These are phyloP conservation scores for Listrodromus nycthemerus DNA, from an alignment of 2,888 invertebrate species.

Conservation along the genomic window DNA sequence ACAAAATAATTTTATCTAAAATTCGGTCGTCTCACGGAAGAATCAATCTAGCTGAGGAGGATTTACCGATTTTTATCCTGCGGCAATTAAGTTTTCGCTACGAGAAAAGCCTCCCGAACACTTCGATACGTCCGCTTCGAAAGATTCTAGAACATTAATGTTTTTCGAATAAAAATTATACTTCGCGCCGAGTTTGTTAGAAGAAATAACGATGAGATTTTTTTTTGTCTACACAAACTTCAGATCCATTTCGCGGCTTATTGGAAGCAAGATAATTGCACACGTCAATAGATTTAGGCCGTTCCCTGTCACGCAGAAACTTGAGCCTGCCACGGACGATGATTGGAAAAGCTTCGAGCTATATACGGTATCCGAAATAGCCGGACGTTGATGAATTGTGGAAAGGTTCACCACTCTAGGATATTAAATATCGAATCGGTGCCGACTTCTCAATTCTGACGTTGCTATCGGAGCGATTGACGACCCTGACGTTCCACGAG, in stretches of 20 bases:
- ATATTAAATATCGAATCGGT: conserved; percentile 71
- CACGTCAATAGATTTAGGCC: background rate
- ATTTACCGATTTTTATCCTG: conserved; percentile 10
- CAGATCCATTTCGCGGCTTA: conserved; percentile 1
- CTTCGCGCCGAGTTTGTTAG: background rate
- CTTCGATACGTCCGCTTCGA: background rate
- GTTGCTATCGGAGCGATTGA: conserved; percentile 20
- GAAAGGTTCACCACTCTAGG: conserved; percentile 68
- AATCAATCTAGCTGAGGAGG: background rate
- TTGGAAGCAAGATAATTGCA: background rate
- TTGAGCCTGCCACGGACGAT: conserved; percentile 67
- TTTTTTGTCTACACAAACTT: background rate
- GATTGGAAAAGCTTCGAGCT: conserved; percentile 71
- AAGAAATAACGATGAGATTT: background rate
- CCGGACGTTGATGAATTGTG: conserved; percentile 69
- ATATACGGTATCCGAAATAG: conserved; percentile 57
- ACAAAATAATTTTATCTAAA: background rate
- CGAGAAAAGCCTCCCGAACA: background rate
- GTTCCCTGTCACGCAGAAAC: conserved; percentile 20
- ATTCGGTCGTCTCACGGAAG: background rate
- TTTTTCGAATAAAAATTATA: background rate
- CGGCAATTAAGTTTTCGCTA: background rate
- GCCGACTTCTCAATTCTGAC: conserved; percentile 65
- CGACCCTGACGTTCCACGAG: conserved; percentile 11
- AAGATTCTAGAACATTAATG: background rate